phyloP scores from a whole-genome alignment of 2,113 vertebrate genomes.

The Typhlomys cinereus region DNA sequence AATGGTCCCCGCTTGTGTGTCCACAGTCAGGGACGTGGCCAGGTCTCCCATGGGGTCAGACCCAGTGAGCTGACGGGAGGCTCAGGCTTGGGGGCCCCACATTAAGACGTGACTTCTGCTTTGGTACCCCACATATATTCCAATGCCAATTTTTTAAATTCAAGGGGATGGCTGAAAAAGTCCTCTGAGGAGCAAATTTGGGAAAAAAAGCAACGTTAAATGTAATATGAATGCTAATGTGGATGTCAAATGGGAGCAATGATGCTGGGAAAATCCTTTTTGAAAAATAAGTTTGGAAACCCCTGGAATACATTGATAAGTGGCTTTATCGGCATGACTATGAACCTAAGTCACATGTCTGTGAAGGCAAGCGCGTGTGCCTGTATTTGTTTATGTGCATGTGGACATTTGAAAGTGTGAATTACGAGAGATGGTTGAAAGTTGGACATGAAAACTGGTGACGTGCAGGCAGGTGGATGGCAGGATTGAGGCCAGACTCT shows the following conservation, averaged over 20 bases:
- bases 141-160: conserved; percentile 46
- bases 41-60: neutral
- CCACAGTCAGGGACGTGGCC: neutral
- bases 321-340: neutral
- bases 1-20: neutral
- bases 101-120: neutral
- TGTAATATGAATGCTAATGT: neutral
- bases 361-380: neutral
- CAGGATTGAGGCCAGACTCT: neutral
- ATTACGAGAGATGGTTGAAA: neutral
- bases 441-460: neutral
- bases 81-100: neutral
- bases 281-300: conserved; percentile 39
- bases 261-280: neutral
- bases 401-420: neutral
- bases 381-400: no score
- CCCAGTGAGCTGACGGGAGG: neutral
- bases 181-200: neutral
- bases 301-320: neutral
- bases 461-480: neutral
- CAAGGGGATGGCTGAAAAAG: neutral
- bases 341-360: neutral
- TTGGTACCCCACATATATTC: neutral
- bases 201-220: neutral
- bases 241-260: conserved; percentile 14